phyloP scores from a whole-genome alignment of 2,888 invertebrate genomes.

The Crioceris asparagi region DNA sequence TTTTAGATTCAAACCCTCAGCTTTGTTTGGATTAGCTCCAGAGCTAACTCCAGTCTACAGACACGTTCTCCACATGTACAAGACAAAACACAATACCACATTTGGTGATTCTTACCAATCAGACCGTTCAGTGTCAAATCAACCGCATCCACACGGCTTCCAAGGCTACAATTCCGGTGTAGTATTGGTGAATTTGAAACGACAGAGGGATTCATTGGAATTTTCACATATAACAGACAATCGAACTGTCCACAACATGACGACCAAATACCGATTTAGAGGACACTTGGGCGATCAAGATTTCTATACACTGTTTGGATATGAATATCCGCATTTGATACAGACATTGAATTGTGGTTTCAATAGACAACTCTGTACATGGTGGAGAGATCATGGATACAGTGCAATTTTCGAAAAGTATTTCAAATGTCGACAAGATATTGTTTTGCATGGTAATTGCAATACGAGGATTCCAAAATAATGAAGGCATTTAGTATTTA shows the following conservation, averaged over 20 bases:
- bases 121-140: conserved; percentile 26
- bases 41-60: conserved; percentile 72
- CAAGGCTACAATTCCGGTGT: conserved; percentile 79
- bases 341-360: conserved; percentile 65
- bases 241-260: conserved; percentile 43
- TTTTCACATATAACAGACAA: conserved; percentile 48
- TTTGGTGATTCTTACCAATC: conserved; percentile 40
- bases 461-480: conserved; percentile 53
- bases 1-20: conserved; percentile 46
- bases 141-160: conserved; percentile 41
- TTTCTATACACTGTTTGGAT: conserved; percentile 61
- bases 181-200: conserved; percentile 56
- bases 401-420: conserved; percentile 60
- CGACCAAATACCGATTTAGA: conserved; percentile 49
- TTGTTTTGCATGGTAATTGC: conserved; percentile 67
- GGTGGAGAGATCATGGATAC: conserved; percentile 72
- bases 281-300: conserved; percentile 78
- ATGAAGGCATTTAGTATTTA: too few relatives aligned
- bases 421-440: conserved; percentile 53
- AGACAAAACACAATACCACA: conserved; percentile 47
- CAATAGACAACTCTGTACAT: conserved; percentile 71
- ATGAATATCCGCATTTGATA: conserved; percentile 60
- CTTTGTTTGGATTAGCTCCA: conserved; percentile 60
- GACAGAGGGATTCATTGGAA: conserved; percentile 49
- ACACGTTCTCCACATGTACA: conserved; percentile 58